These are phyloP conservation scores for Catocala fraxini DNA, from an alignment of 2,888 invertebrate species.

Conservation along the genomic window DNA sequence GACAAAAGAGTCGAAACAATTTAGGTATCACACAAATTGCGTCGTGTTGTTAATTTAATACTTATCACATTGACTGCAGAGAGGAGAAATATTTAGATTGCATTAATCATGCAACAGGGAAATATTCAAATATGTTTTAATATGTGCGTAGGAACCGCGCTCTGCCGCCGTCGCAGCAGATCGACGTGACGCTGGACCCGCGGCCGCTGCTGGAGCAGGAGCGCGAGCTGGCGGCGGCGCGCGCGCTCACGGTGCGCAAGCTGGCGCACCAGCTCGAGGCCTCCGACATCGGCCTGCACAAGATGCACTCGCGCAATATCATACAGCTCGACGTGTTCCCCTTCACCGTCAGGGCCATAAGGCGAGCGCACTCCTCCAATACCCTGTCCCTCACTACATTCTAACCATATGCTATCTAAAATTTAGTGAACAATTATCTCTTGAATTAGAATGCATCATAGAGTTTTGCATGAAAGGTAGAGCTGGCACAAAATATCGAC, in stretches of 20 bases:
- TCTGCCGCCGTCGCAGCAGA: conserved; percentile 88
- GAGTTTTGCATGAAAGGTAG: too few species aligned
- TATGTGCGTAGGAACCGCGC: conserved; percentile 80
- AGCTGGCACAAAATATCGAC: too few species aligned
- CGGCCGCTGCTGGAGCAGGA: conserved; percentile 90
- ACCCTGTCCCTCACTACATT: not conserved
- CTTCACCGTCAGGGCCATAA: conserved; percentile 87
- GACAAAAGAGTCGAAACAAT: too few species aligned
- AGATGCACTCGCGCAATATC: conserved; percentile 90
- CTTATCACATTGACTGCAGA: too few species aligned
- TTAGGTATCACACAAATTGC: too few species aligned
- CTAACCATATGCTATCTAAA: not conserved
- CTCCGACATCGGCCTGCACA: conserved; percentile 88
- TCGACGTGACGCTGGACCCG: conserved; percentile 90
- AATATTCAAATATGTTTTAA: not conserved
- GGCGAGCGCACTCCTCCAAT: conserved; percentile 58
- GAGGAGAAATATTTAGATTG: too few species aligned
- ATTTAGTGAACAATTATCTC: too few species aligned
- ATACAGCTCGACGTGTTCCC: conserved; percentile 90
- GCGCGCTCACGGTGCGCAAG: conserved; percentile 89
- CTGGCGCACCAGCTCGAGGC: conserved; percentile 91
- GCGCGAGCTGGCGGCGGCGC: conserved; percentile 87
- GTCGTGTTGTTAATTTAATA: too few species aligned
- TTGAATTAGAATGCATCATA: too few species aligned
- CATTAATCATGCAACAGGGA: too few species aligned